phyloP scores from a whole-genome alignment of 2,797 vertebrate genomes.

The Chaetodon trifasciatus region DNA sequence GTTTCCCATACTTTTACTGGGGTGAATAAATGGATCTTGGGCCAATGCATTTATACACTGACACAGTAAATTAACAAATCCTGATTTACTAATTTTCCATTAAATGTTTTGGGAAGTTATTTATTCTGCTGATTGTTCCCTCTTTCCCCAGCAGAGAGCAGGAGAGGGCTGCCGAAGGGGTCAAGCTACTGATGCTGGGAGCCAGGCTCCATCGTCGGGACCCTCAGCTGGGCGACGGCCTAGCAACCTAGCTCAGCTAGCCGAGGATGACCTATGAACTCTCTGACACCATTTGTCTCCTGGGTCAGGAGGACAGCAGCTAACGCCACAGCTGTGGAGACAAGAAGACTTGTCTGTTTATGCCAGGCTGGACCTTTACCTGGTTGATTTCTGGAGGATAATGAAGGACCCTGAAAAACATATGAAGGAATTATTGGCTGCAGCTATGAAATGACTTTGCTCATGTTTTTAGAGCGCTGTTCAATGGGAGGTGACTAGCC shows the following conservation, averaged over 20 bases:
- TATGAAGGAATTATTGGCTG: constrained; percentile 59
- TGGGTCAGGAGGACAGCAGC: constrained; percentile 61
- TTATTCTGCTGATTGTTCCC: constrained; percentile 36
- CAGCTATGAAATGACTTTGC: constrained; percentile 43
- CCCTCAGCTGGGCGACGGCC: constrained; percentile 79
- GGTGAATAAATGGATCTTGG: constrained; percentile 15
- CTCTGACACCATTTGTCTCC: constrained; percentile 41
- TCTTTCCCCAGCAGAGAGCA: constrained; percentile 79
- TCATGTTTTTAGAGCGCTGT: constrained; percentile 56
- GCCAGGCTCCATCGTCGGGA: constrained; percentile 63
- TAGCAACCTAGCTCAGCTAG: constrained; percentile 90
- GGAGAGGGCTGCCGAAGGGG: constrained; percentile 81
- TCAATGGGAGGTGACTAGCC: constrained; percentile 34
- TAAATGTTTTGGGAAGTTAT: neutral
- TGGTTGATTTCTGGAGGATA: constrained; percentile 48
- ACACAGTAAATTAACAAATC: constrained; percentile 10
- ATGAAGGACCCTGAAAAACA: constrained; percentile 45
- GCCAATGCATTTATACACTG: constrained; percentile 1
- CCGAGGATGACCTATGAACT: constrained; percentile 91
- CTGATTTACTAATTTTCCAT: neutral
- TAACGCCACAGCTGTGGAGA: constrained; percentile 45
- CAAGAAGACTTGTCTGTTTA: constrained; percentile 45
- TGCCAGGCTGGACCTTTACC: constrained; percentile 49
- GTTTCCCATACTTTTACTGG: constrained; percentile 37
- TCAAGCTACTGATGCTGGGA: constrained; percentile 68